Percentiles rank a stretch among this genome's conserved stretches.
phyloP scores from a whole-genome alignment of 2,888 invertebrate genomes.

The Drosophila quinaria region DNA sequence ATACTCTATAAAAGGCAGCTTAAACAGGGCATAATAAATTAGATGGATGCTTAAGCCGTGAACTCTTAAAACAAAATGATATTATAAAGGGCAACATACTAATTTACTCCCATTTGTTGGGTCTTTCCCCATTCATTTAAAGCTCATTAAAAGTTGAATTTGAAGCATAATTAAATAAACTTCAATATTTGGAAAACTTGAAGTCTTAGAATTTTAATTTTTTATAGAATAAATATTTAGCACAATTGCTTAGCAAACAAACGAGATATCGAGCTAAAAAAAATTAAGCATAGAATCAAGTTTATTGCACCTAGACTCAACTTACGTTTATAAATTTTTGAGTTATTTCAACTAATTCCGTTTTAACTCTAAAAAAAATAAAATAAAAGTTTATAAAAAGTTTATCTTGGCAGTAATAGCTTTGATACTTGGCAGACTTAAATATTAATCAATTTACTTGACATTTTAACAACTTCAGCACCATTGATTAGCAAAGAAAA shows the following conservation, averaged over 20 bases:
- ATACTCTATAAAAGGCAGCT: slow-evolving; percentile 14
- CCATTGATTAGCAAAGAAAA: not conserved
- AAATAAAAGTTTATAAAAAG: not conserved
- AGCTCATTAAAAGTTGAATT: not conserved
- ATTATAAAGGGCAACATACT: not conserved
- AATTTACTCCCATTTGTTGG: not conserved
- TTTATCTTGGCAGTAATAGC: not conserved
- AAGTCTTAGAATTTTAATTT: too few species aligned
- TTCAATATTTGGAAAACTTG: not conserved
- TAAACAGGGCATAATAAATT: not conserved
- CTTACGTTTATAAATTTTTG: too few species aligned
- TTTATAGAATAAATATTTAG: too few species aligned
- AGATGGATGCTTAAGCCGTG: too few species aligned
- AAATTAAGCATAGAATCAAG: too few species aligned
- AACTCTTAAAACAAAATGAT: not conserved
- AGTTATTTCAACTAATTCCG: not conserved
- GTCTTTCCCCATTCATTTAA: not conserved
- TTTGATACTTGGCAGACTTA: not conserved
- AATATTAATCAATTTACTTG: not conserved
- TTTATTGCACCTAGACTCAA: too few species aligned
- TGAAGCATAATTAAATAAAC: not conserved
- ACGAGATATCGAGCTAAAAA: not conserved
- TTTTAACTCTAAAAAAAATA: not conserved
- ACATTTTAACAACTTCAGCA: not conserved
- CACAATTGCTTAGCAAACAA: too few species aligned